These are phyloP conservation scores for Sialis fuliginosa DNA, from an alignment of 2,888 invertebrate species.

Conservation along the genomic window DNA sequence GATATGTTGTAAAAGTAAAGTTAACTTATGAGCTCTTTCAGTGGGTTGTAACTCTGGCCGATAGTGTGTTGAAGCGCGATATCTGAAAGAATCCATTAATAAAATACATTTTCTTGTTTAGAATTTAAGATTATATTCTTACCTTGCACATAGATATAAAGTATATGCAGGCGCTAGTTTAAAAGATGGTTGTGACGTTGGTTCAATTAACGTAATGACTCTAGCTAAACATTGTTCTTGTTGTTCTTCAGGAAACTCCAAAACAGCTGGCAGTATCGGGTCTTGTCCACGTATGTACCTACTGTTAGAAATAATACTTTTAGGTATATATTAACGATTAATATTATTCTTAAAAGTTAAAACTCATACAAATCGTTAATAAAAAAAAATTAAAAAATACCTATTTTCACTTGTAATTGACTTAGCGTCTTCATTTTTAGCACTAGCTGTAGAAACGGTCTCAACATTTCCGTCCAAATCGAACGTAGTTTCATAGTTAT, in stretches of 20 bases:
- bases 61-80: slow-evolving; percentile 87
- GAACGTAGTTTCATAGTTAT: slow-evolving; percentile 71
- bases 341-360: no score
- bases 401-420: slow-evolving; percentile 56
- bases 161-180: slow-evolving; percentile 95
- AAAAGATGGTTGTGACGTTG: slow-evolving; percentile 67
- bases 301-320: slow-evolving; percentile 12
- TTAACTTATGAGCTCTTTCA: slow-evolving; percentile 80
- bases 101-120: neutral
- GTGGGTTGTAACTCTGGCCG: slow-evolving; percentile 82
- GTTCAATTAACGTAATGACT: slow-evolving; percentile 75
- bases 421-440: slow-evolving; percentile 45
- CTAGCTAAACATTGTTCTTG: slow-evolving; percentile 84
- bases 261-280: slow-evolving; percentile 81
- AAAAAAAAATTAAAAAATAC: slow-evolving; percentile 32
- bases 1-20: slow-evolving; percentile 77
- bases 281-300: slow-evolving; percentile 55
- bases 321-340: no score
- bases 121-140: slow-evolving; percentile 10
- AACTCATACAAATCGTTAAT: neutral
- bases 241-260: slow-evolving; percentile 88
- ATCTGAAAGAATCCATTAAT: slow-evolving; percentile 28
- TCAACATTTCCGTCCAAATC: slow-evolving; percentile 85
- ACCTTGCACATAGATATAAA: slow-evolving; percentile 82
- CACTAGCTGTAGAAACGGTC: slow-evolving; percentile 74